Evolutionary conservation across 2,113 vertebrate species (phyloP), one percentile per base, ranked within the genome.

Genomic region (Sinosuthora webbiana): DNA sequence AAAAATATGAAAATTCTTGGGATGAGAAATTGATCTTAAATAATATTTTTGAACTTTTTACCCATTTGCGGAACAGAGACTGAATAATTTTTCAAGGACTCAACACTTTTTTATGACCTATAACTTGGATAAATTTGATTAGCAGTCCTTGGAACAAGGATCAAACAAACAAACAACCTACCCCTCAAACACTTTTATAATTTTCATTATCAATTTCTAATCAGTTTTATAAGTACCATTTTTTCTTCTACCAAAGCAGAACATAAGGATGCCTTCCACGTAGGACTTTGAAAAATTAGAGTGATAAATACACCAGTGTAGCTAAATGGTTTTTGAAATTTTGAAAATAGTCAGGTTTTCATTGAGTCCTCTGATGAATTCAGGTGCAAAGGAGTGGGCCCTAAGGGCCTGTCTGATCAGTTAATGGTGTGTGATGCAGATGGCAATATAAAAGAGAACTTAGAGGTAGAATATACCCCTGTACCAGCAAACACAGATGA

Each of bases 121-220:
- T 74, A 67, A 49, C 35, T 65, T 33, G 35, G 2, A 39, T 69
- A 59, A 59, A 81, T 45, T 85, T 8, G 17, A 73, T 83, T 56
- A 73, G 4, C 6, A 47, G n/a, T 65, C 28, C 24, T 80, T 3
- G 2, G 28, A 91, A 60, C 5, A 83, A 57, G 31, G 15, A 77
- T 60, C 35, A 86, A 80, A 49, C 44, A 83, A 76, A 45, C 41
- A 76, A 79, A 2, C 2, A 30, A 33, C 5, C 3, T 31, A 2
- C 2, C 3, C 7, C 2, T 3, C 4, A 20, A 69, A 33, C 9
- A 24, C 2, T 64, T 56, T 18, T 76, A 42, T 8, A 3, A 1
- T 80, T 19, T 69, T 49, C 17, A 62, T 57, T 69, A 60, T 44
- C 5, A 65, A 42, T 70, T 69, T 77, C 10, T 45, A 70, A 77